Base-by-base conservation (phyloP, 2,113 vertebrate species). In the Plestiodon gilberti region DNA sequence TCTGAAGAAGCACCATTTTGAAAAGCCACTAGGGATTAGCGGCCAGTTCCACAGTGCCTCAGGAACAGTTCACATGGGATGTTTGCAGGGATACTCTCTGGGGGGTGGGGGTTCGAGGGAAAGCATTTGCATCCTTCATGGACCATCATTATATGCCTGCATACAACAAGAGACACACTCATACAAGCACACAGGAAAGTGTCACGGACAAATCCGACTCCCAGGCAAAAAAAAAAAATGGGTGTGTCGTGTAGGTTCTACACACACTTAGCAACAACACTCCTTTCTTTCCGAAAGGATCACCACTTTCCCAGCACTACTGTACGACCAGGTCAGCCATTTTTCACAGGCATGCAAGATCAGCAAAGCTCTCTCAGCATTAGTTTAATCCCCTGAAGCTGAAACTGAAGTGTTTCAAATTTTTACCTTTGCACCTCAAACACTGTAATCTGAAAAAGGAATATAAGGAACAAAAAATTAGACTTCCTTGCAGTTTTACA, bases 391-490 rank as follows among this genome's bases (percentile, higher is more conserved):
- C 48, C 67, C 43, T 64, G 38, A 73, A 30, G 40, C 55, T 33
- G 22, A 64, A 80, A 80, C 14, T 67, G 8, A 28, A 64, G 25
- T n/a, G 57, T 57, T 25, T 2, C 23, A 64, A 81, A 35, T 0
- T 6, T 55, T 81, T 55, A 55, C 69, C 43, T 87, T 35, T 35
- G 59, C 57, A 35, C 30, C 22, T 65, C 57, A 38, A 81, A 38
- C 30, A 65, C n/a, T 78, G 65, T 10, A 28, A 28, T 38, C 57
- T 75, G 85, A 65, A 81, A 75, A 64, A 55, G 70, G 61, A 75
- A 48, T 25, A 62, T 1, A n/a, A 86, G 81, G 86, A 78, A 8
- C 33, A 88, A 70, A 88, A 70, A 91, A 30, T 23, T 30, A 55
- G 83, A 67, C 6, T 40, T 67, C 61, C 18, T 38, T 22, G 5